Evolutionary conservation across 1,140 invertebrate species (phyloP), one percentile per base, ranked within the genome.

Genomic region (Drosophila ironensis): DNA sequence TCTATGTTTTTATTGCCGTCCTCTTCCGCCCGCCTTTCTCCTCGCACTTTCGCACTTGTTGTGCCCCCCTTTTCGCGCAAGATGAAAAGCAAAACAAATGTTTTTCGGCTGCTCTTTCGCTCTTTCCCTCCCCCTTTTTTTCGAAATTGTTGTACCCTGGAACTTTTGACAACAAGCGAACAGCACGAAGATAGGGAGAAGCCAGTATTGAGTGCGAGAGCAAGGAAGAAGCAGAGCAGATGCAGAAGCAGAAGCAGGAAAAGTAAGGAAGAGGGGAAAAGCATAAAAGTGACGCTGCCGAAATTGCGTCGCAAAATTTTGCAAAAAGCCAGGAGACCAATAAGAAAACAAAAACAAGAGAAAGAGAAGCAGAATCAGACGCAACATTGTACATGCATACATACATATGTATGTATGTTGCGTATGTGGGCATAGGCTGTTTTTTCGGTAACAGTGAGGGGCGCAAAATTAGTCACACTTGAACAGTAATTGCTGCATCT

Each of bases 271-370:
- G 14, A 5, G 28, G 28, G 19, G 14, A 53, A 70, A 67, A 81
- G 51, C 73, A 77, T 73, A 73, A 71, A 74, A 67, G 16, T 48
- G 66, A 70, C 72, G 57, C 38, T 57, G 52, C 46, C 42, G 80
- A 84, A 86, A 84, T 64, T 80, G 80, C 80, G 80, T 74, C 81
- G 80, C 80, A 86, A 54, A 73, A 60, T 64, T 71, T 73, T 25
- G 42, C 46, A 56, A 47, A 61, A 40, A 45, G 28, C 41, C 44
- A 71, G 14, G 27, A 66, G 40, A 9, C 52, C 27, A 61, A 47
- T 30, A 59, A 33, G 12, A 33, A 47, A 48, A 24, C 3, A 30
- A 33, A 33, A 14, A n/a, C n/a, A n/a, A n/a, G n/a, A 52, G 45
- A 37, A 60, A 20, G 57, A 50, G 28, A 27, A 50, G 7, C 42